Conservation (phyloP, 2,797 vertebrate genomes). For the Pantherophis alleghaniensis region DNA sequence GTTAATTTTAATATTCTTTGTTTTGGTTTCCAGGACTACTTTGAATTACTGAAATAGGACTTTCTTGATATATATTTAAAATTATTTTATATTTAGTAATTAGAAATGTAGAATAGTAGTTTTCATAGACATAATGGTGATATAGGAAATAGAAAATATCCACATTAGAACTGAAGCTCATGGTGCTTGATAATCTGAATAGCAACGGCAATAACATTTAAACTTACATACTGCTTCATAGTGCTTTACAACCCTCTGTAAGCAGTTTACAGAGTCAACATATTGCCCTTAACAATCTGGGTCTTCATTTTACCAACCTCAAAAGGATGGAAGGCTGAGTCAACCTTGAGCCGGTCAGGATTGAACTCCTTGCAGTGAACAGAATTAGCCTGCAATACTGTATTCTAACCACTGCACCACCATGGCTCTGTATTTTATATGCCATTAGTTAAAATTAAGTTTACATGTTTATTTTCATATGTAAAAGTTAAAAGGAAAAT, state of each 20-base stretch:
- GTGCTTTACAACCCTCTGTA: not conserved
- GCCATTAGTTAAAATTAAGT: not conserved
- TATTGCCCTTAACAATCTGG: not conserved
- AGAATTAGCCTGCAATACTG: not conserved
- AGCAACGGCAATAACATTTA: not conserved
- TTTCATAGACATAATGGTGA: not conserved
- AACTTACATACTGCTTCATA: not conserved
- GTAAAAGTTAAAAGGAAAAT: not conserved
- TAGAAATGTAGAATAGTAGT: not conserved
- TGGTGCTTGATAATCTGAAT: not conserved
- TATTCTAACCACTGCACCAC: not conserved
- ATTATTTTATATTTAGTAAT: not conserved
- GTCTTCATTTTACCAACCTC: not conserved
- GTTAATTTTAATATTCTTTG: not conserved
- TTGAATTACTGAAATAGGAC: not conserved
- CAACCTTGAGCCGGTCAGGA: not conserved
- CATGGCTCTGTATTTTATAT: not conserved
- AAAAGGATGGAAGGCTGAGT: not conserved
- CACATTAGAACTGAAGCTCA: not conserved
- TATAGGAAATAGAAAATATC: not conserved
- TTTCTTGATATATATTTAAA: not conserved
- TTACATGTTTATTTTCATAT: not conserved
- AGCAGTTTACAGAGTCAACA: not conserved
- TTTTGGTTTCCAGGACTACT: not conserved
- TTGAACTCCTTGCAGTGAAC: not conserved